Evolutionary conservation across 1,140 invertebrate species (phyloP).

Genomic region (Diabrotica virgifera): DNA sequence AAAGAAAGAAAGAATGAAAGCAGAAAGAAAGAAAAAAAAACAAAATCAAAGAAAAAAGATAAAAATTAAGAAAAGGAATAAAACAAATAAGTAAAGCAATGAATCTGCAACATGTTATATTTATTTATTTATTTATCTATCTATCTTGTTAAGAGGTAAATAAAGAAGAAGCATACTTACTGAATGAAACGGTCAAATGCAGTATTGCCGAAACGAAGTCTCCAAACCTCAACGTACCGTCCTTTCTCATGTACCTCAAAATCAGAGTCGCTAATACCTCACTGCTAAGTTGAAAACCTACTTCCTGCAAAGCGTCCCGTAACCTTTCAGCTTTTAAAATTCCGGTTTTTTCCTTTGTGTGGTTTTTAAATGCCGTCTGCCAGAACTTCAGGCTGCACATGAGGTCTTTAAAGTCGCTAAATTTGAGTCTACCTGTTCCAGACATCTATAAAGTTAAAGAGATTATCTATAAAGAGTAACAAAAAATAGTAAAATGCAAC

Average conservation of each 20-base stretch:
- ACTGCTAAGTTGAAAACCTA: conserved; percentile 83
- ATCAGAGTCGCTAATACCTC: conserved; percentile 79
- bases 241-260: conserved; percentile 87
- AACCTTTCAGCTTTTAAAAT: conserved; percentile 84
- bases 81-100: too few relatives aligned
- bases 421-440: conserved; percentile 78
- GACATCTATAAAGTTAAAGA: conserved; percentile 56
- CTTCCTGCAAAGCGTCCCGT: conserved; percentile 78
- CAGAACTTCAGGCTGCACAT: conserved; percentile 90
- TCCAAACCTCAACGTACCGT: conserved; percentile 88
- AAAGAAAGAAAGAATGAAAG: too few relatives aligned
- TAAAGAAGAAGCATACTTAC: conserved; percentile 54
- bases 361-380: conserved; percentile 87
- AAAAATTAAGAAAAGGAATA: too few relatives aligned
- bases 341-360: conserved; percentile 88
- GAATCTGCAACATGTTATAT: too few relatives aligned
- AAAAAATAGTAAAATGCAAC: too few relatives aligned
- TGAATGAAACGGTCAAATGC: conserved; percentile 83
- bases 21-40: too few relatives aligned
- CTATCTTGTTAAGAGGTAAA: not conserved
- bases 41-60: too few relatives aligned
- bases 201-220: conserved; percentile 89
- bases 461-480: too few relatives aligned
- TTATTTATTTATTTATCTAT: too few relatives aligned
- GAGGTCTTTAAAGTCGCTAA: conserved; percentile 85